Percentiles rank a stretch among this genome's conserved stretches.
Conservation (phyloP, 2,113 vertebrate species). For the Brachyhypopomus gauderio region DNA sequence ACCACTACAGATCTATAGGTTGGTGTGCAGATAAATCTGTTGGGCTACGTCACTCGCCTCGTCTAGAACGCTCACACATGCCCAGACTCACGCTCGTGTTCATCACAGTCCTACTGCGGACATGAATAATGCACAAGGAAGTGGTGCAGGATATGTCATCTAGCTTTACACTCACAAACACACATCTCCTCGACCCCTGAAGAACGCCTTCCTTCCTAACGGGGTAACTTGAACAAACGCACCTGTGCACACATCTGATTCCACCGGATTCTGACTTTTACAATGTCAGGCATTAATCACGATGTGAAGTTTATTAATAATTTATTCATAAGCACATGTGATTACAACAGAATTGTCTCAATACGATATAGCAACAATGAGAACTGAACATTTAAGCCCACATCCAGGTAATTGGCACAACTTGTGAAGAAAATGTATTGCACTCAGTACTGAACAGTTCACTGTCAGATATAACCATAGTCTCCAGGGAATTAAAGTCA, state of each 20-base stretch:
- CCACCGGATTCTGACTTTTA: background rate
- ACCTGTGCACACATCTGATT: background rate
- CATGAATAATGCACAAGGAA: slow-evolving; percentile 75
- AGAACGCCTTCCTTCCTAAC: slow-evolving; percentile 19
- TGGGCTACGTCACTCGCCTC: background rate
- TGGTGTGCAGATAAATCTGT: slow-evolving; percentile 13
- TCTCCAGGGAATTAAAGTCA: background rate
- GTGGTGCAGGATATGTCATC: slow-evolving; percentile 59
- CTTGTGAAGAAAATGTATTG: background rate
- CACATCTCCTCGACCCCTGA: slow-evolving; percentile 17
- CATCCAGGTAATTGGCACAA: background rate
- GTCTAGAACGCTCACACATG: slow-evolving; percentile 36
- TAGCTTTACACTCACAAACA: slow-evolving; percentile 43
- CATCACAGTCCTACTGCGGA: slow-evolving; percentile 69
- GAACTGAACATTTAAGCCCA: background rate
- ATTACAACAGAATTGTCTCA: slow-evolving; percentile 18
- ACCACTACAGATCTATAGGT: background rate
- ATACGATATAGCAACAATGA: background rate
- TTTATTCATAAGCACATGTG: slow-evolving; percentile 33
- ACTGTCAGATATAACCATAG: background rate
- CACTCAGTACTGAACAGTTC: background rate
- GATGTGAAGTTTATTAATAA: slow-evolving; percentile 37
- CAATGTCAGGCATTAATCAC: slow-evolving; percentile 1
- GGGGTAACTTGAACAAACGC: slow-evolving; percentile 9
- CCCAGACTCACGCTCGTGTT: slow-evolving; percentile 63